These are phyloP conservation scores for Corticium candelabrum DNA, from an alignment of 37 sponge, comb jelly and placozoan species.

Conservation along the genomic window DNA sequence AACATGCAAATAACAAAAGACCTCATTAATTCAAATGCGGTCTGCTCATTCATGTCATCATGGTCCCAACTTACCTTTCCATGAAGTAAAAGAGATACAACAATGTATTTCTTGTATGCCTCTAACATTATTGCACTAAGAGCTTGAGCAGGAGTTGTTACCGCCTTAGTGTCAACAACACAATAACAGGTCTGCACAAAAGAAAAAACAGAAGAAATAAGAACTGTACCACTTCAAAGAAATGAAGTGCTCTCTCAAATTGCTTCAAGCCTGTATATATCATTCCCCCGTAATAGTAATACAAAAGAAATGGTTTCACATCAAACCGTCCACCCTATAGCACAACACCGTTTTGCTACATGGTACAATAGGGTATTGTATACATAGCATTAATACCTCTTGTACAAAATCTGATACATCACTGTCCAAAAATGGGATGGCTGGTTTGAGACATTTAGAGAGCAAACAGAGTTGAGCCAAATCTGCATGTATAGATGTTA, in stretches of 20 bases:
- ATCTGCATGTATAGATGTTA: slow-evolving; percentile 77
- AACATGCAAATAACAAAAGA: background rate
- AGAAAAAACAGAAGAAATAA: slow-evolving; percentile 18
- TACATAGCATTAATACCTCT: slow-evolving; percentile 60
- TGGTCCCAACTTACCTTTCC: slow-evolving; percentile 54
- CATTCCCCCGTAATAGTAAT: slow-evolving; percentile 93
- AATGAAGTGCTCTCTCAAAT: slow-evolving; percentile 66
- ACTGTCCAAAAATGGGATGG: slow-evolving; percentile 52
- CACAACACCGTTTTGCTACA: background rate
- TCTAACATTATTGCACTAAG: slow-evolving; percentile 90
- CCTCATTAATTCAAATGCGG: background rate
- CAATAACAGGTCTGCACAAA: background rate
- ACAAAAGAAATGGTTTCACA: slow-evolving; percentile 49
- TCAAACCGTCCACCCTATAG: slow-evolving; percentile 56
- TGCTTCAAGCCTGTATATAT: slow-evolving; percentile 72
- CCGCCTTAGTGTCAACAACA: slow-evolving; percentile 53
- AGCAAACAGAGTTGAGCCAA: slow-evolving; percentile 72
- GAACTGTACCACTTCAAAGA: slow-evolving; percentile 63
- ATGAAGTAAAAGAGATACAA: slow-evolving; percentile 67
- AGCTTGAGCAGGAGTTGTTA: slow-evolving; percentile 66
- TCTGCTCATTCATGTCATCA: background rate
- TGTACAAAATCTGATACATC: slow-evolving; percentile 44
- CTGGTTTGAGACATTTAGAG: slow-evolving; percentile 71
- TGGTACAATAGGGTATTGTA: slow-evolving; percentile 31
- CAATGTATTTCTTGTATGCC: slow-evolving; percentile 86